These are phyloP conservation scores for Terrapene triunguis DNA, from an alignment of 2,113 vertebrate species.

Conservation along the genomic window DNA sequence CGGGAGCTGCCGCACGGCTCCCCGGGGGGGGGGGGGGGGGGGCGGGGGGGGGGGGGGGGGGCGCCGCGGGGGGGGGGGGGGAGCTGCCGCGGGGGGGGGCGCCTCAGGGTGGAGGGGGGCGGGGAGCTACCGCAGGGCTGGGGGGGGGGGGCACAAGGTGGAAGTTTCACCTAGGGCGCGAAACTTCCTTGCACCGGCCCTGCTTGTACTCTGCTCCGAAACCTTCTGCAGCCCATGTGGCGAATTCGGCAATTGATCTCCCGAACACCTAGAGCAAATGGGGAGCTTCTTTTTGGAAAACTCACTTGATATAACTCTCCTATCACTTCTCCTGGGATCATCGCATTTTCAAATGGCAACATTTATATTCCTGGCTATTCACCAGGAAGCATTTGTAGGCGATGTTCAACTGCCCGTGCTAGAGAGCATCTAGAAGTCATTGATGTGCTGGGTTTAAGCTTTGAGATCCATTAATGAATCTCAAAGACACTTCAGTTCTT, in stretches of 20 bases:
- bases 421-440: slow-evolving; percentile 6
- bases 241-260: background rate
- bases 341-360: slow-evolving; percentile 8
- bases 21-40: too few relatives aligned
- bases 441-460: slow-evolving; percentile 10
- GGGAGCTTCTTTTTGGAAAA: background rate
- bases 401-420: background rate
- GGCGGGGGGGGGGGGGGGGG: too few relatives aligned
- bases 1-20: too few relatives aligned
- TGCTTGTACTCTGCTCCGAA: background rate
- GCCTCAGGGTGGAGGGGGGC: too few relatives aligned
- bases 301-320: background rate
- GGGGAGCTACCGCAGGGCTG: too few relatives aligned
- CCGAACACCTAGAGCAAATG: background rate
- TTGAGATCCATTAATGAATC: slow-evolving; percentile 2
- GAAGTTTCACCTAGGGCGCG: too few relatives aligned
- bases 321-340: background rate
- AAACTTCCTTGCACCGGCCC: too few relatives aligned
- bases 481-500: slow-evolving; percentile 26
- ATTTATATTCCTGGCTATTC: background rate
- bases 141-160: too few relatives aligned
- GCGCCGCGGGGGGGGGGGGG: too few relatives aligned
- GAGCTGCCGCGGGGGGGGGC: too few relatives aligned
- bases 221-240: background rate
- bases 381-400: slow-evolving; percentile 12